phyloP scores from a whole-genome alignment of 2,797 vertebrate genomes.

The Triplophysa bombifrons region DNA sequence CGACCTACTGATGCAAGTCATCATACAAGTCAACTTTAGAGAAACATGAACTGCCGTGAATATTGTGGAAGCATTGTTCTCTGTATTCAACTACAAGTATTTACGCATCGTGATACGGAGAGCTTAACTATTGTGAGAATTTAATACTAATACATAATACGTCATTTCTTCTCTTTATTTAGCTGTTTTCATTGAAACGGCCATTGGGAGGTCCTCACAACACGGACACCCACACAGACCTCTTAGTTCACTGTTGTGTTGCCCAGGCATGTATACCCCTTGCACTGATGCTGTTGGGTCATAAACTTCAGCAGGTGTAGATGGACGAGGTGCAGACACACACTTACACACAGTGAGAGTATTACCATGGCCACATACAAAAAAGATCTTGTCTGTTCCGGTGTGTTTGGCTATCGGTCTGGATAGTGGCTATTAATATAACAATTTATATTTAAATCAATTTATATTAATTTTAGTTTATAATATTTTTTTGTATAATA shows the following conservation, averaged over 20 bases:
- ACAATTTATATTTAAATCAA: no score
- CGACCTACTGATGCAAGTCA: conserved; percentile 29
- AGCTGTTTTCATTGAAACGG: not conserved
- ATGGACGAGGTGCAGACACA: not conserved
- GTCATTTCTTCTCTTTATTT: not conserved
- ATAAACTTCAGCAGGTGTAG: conserved; percentile 40
- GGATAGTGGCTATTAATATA: no score
- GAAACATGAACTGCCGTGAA: conserved; percentile 33
- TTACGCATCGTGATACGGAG: not conserved
- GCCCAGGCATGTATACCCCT: not conserved
- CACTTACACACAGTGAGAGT: not conserved
- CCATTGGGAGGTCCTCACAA: not conserved
- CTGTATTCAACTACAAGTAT: not conserved
- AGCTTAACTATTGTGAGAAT: not conserved
- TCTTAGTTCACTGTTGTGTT: not conserved
- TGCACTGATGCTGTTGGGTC: conserved; percentile 17
- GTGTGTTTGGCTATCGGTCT: no score
- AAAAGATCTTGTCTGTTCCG: not conserved
- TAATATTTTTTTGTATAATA: no score
- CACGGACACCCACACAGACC: not conserved
- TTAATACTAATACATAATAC: not conserved
- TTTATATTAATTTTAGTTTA: not conserved
- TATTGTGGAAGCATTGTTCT: not conserved
- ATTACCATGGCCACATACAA: not conserved
- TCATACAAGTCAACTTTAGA: conserved; percentile 19